Base-by-base conservation (phyloP, 2,113 vertebrate genomes). In the Nesogale talazaci region DNA sequence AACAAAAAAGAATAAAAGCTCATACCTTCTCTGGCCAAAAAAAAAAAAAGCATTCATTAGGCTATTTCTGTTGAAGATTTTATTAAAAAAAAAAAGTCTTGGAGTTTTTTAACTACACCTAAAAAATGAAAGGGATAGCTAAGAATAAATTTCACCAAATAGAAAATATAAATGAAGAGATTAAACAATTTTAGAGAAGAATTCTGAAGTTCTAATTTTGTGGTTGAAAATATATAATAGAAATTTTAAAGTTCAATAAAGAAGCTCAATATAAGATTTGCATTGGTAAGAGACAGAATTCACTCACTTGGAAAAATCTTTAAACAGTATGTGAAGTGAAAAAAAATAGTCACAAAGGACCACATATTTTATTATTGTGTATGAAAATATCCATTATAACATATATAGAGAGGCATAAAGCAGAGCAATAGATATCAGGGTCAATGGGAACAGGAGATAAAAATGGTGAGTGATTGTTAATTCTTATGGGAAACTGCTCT, bases 91-190 rank as follows among this genome's bases (percentile, higher is more conserved):
- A 65, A 65, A 25, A 65, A 27, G 63, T 72, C 42, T 34, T 83
- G 29, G 67, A 27, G 25, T 74, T 22, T 42, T 61, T 70, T 91
- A 31, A 61, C 84, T 80, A 88, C 42, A n/a, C 59, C 56, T 22
- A 86, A 87, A 78, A 38, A 92, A 81, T n/a, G 65, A 87, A 63
- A 92, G 57, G 31, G 57, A 46, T 57, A 59, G 74, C 79, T 80
- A 81, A 67, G 31, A 92, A 74, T 38, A 84, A 40, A 22, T 69
- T 4, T 83, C 42, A 78, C 19, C 10, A 75, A 57, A 40, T 15
- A 77, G 70, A 38, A 59, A 84, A 42, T 42, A 80, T 75, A 20
- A 92, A 42, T 42, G 14, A 76, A 76, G 40, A 65, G 34, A 69
- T 1, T 40, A 20, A 95, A 86, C n/a, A 59, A 65, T 46, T 63